Conservation (phyloP, 2,797 vertebrate genomes). For the Miichthys miiuy region DNA sequence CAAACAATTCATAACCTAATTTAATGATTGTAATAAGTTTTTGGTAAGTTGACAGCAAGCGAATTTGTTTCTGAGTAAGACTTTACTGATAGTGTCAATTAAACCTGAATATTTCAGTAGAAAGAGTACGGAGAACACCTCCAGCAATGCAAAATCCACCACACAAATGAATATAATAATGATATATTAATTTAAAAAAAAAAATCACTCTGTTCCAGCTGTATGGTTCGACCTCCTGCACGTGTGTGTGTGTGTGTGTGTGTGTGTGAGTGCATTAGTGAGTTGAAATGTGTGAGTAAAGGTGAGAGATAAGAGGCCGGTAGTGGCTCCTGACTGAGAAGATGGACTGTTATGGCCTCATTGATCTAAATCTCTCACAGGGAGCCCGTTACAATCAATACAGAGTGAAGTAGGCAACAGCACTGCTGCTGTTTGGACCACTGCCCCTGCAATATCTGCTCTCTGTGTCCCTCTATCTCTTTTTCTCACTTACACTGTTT, state of each 20-base stretch:
- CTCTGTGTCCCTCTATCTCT: slow-evolving; percentile 15
- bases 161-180: slow-evolving; percentile 2
- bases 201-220: background rate
- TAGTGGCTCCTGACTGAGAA: slow-evolving; percentile 71
- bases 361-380: slow-evolving; percentile 74
- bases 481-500: slow-evolving; percentile 26
- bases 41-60: background rate
- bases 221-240: slow-evolving; percentile 32
- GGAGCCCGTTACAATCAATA: slow-evolving; percentile 68
- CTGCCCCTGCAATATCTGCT: slow-evolving; percentile 45
- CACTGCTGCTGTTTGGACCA: slow-evolving; percentile 49
- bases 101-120: background rate
- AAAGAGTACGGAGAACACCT: background rate
- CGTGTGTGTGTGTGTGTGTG: slow-evolving; percentile 12
- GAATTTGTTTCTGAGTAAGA: background rate
- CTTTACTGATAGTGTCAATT: background rate
- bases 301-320: slow-evolving; percentile 61
- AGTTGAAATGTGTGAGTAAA: slow-evolving; percentile 31
- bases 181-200: slow-evolving; percentile 6
- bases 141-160: background rate
- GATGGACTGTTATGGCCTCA: slow-evolving; percentile 74
- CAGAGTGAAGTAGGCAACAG: slow-evolving; percentile 47
- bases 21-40: background rate
- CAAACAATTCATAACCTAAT: background rate
- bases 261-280: slow-evolving; percentile 27